A percentile compares a stretch with the other conserved stretches of the same genome.
Conservation (phyloP, 2,888 invertebrate species). For the Proisotoma minuta region DNA sequence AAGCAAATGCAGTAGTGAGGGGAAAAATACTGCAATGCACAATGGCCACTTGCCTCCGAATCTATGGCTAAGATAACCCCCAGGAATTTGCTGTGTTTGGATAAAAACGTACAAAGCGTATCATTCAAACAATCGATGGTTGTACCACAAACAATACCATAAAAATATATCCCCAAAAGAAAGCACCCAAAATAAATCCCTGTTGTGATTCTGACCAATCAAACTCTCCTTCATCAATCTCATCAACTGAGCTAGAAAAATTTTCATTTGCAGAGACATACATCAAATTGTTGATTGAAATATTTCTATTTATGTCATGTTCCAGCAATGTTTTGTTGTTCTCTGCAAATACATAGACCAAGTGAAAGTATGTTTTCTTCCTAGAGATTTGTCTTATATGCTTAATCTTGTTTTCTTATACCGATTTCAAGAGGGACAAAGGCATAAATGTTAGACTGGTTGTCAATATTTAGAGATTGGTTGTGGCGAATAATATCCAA, state of each 20-base stretch:
- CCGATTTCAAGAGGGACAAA: too few species aligned
- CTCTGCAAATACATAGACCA: too few species aligned
- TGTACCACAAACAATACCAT: slow-evolving; percentile 19
- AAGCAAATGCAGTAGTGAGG: slow-evolving; percentile 34
- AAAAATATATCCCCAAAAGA: slow-evolving; percentile 43
- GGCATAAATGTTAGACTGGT: not conserved
- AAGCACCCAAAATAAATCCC: slow-evolving; percentile 39
- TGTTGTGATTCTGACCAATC: slow-evolving; percentile 33
- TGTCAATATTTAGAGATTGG: not conserved
- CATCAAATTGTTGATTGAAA: too few species aligned
- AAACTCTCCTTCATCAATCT: slow-evolving; percentile 19
- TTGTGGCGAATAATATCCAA: not conserved
- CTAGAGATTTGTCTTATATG: too few species aligned
- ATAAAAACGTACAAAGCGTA: too few species aligned
- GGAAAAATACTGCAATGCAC: slow-evolving; percentile 36
- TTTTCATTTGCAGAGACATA: too few species aligned
- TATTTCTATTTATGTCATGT: too few species aligned
- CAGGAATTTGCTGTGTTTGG: slow-evolving; percentile 43
- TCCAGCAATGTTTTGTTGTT: too few species aligned
- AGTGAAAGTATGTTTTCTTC: too few species aligned
- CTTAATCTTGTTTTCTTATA: too few species aligned
- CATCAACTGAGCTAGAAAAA: too few species aligned
- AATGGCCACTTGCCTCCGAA: slow-evolving; percentile 42
- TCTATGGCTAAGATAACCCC: slow-evolving; percentile 32
- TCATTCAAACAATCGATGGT: too few species aligned